These are phyloP conservation scores for Caenorhabditis sulstoni DNA, from an alignment of 2,888 invertebrate species.

Conservation along the genomic window DNA sequence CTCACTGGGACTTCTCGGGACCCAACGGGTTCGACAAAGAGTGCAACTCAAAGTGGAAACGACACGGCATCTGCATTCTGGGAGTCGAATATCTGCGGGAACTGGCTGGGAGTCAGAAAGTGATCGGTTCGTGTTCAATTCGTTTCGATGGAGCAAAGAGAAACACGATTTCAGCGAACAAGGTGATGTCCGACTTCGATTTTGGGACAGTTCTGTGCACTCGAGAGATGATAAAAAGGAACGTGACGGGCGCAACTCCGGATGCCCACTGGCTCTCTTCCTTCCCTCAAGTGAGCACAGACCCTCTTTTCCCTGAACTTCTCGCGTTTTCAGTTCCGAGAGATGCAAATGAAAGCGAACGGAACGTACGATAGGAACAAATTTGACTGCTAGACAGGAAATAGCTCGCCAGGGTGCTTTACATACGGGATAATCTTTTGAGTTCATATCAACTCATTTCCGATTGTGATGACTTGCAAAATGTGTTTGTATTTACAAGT, in stretches of 20 bases:
- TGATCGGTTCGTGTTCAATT: slow-evolving; percentile 15
- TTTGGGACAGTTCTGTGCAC: slow-evolving; percentile 51
- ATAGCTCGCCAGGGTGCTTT: no score
- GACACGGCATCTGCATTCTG: slow-evolving; percentile 51
- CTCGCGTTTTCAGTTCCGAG: slow-evolving; percentile 37
- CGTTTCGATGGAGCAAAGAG: neutral
- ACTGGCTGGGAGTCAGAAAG: slow-evolving; percentile 12
- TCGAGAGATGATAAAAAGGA: slow-evolving; percentile 42
- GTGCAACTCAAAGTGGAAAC: slow-evolving; percentile 49
- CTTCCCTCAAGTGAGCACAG: slow-evolving; percentile 27
- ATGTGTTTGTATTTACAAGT: no score
- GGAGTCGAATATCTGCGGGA: slow-evolving; percentile 48
- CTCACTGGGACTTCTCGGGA: slow-evolving; percentile 46
- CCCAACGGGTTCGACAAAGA: slow-evolving; percentile 27
- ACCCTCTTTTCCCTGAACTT: neutral
- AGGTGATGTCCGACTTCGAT: slow-evolving; percentile 42
- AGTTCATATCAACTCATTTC: no score
- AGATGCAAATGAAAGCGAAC: slow-evolving; percentile 44
- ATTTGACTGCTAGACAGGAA: neutral
- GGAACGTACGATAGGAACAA: slow-evolving; percentile 42
- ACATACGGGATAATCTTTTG: no score
- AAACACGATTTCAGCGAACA: slow-evolving; percentile 37
- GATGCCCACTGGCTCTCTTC: slow-evolving; percentile 22
- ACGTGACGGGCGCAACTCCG: slow-evolving; percentile 15
- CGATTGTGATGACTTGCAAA: no score